phyloP scores from a whole-genome alignment of 2,888 invertebrate species.

The Norana najaformis region DNA sequence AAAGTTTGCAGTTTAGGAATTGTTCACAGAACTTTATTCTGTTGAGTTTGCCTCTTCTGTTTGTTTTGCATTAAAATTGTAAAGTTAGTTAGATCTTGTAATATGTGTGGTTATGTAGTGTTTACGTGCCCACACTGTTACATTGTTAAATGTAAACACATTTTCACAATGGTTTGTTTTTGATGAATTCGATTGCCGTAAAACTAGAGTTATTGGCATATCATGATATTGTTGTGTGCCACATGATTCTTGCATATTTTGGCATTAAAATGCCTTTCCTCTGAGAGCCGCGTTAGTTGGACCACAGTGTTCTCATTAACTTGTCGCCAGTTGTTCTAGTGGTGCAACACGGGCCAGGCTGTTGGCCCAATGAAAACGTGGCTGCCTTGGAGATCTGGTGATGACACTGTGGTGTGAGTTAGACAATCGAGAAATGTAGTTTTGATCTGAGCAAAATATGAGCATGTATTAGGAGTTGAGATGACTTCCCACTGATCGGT shows the following conservation, averaged over 20 bases:
- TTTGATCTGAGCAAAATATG: not conserved
- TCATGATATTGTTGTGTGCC: not conserved
- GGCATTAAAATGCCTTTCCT: not conserved
- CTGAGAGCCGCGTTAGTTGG: not conserved
- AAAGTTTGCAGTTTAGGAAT: not conserved
- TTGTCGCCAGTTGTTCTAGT: not conserved
- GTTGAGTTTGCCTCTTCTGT: not conserved
- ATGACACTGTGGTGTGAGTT: not conserved
- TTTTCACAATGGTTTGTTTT: not conserved
- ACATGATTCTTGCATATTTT: too few relatives aligned
- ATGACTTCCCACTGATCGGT: not conserved
- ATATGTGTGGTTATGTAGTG: not conserved
- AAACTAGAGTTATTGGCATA: not conserved
- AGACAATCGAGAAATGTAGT: not conserved
- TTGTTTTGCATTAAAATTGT: not conserved
- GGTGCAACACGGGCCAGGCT: not conserved
- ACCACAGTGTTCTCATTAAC: not conserved
- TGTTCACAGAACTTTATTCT: not conserved
- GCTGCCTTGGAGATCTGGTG: not conserved
- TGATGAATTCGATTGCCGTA: not conserved
- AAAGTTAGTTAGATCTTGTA: not conserved
- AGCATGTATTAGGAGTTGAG: not conserved
- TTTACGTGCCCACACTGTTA: not conserved
- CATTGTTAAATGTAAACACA: too few relatives aligned
- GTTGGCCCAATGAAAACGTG: not conserved